Evolutionary conservation across 2,113 vertebrate species (phyloP).

Genomic region (Calypte anna): DNA sequence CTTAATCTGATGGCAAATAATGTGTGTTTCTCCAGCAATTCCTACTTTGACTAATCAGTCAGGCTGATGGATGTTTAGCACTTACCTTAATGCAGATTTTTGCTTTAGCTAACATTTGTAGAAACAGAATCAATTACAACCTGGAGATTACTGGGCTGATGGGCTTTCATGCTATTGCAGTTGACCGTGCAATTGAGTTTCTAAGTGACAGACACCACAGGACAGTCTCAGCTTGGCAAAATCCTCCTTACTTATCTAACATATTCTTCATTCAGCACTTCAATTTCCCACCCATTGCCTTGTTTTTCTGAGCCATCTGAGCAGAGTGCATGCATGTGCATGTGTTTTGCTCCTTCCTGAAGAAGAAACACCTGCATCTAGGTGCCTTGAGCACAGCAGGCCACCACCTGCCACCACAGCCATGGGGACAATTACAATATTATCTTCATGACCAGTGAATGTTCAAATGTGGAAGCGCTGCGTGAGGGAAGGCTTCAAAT

Average conservation of each 20-base stretch:
- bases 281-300: conserved; percentile 15
- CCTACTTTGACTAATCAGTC: conserved; percentile 69
- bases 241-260: conserved; percentile 23
- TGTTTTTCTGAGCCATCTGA: conserved; percentile 10
- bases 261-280: conserved; percentile 24
- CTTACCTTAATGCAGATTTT: conserved; percentile 75
- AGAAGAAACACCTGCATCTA: not conserved
- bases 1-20: conserved; percentile 76
- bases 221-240: conserved; percentile 58
- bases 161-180: conserved; percentile 56
- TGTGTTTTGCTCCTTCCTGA: not conserved
- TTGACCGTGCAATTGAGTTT: conserved; percentile 53
- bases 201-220: conserved; percentile 44
- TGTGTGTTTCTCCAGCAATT: conserved; percentile 66
- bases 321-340: not conserved
- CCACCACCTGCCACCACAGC: not conserved
- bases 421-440: not conserved
- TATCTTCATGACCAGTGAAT: not conserved
- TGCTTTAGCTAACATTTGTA: conserved; percentile 76
- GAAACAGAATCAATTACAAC: conserved; percentile 74
- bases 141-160: conserved; percentile 56
- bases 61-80: conserved; percentile 71
- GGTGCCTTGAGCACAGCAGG: not conserved
- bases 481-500: not conserved
- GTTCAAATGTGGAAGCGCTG: not conserved